Evolutionary conservation across 2,888 invertebrate genomes (phyloP), one percentile per base, ranked within the genome.

Genomic region (Alviniconcha strummeri): DNA sequence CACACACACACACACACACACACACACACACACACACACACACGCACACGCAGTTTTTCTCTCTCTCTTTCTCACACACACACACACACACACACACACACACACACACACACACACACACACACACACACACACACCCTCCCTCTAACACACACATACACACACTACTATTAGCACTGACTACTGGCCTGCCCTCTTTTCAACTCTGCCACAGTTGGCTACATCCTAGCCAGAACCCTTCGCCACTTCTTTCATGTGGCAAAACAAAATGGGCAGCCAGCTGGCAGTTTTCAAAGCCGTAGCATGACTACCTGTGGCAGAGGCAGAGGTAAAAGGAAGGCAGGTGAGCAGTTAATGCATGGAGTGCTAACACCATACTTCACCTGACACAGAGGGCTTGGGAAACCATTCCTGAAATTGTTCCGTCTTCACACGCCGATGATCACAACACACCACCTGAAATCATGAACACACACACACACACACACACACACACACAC

Each of bases 401-500:
- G 94, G 94, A 88, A 93, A 94, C 91, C 92, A 93, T 84, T 92
- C 92, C 80, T 92, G 90, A 74, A 93, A 91, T 71, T 87, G 87
- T 13, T 90, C 89, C 17, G 94, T 94, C 86, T 94, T 93, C 6
- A 94, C 90, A 85, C 93, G 89, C 82, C 94, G 88, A 85, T 93
- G 93, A 81, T 92, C 94, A 91, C 94, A 94, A 86, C 93, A 92
- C n/a, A 94, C 93, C 83, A 94, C 90, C 94, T 94, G 87, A 52
- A 55, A 67, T 6, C 54, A 57, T 60, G 13, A 11, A 60, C 8
- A 4, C 13, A 11, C 60, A 60, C 60, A 15, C 60, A 60, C n/a
- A 60, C 5, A 78, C 4, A 64, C 64, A 64, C 64, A 64, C 64
- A 64, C 64, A 64, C 64, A 64, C 4, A 4, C 72, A 72, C 72